Evolutionary conservation across 2,888 invertebrate species (phyloP), one percentile per base, ranked within the genome.

Genomic region (Drosophila ustulata): DNA sequence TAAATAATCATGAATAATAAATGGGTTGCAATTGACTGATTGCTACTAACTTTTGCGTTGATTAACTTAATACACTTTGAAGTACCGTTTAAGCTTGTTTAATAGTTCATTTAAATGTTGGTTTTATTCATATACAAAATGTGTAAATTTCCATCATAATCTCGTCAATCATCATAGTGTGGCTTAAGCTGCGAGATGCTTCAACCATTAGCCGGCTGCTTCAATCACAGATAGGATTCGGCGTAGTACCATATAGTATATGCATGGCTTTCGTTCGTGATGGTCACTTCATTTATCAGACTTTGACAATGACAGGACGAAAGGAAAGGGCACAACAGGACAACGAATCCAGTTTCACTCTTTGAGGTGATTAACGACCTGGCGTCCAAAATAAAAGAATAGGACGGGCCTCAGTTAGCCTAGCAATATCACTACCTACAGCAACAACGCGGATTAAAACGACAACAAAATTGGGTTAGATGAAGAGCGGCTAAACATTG

Each of bases 301-400:
- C 80, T 88, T 86, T 83, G 88, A 72, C 83, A 78, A 66, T 82
- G 88, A 88, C 85, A 80, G 73, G 66, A 66, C 66, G 30, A 63
- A 75, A 26, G 25, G 28, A 25, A 25, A 37, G 39, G 56, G 45
- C 25, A 55, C 46, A 13, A 34, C 32, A 13, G 26, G 8, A 26
- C 61, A 39, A 37, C 56, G 78, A 52, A 77, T 79, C 70, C 64
- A 72, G 78, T 78, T 82, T 75, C 65, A 78, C 66, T 77, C 71
- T 69, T 69, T 75, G 55, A 82, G 52, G 80, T 83, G 82, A 83
- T 88, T 88, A 83, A 83, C 82, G 86, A 88, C 71, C 43, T 50
- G 34, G 52, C 39, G 34, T 25, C 37, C 13, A 53, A 55, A 66
- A 58, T 28, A 45, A 62, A 45, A 51, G 26, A 30, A 6, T 7